Conservation (phyloP, 1,140 invertebrate species). For the Euglossa dilemma region DNA sequence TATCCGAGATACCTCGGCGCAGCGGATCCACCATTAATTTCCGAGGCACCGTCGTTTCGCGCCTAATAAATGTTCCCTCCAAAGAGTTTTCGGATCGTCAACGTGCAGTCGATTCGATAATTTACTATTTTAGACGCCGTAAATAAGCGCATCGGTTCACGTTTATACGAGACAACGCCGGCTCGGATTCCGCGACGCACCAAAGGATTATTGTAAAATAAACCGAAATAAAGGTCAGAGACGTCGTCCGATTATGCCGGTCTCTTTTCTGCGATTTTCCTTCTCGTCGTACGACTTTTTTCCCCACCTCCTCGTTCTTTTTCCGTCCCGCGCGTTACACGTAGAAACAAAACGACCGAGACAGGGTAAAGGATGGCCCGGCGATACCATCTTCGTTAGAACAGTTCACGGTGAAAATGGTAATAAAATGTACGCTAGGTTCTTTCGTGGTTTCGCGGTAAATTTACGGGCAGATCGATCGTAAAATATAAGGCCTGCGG, state of each 20-base stretch:
- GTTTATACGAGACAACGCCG: constrained; percentile 39
- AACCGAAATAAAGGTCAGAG: constrained; percentile 18
- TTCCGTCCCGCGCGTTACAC: neutral
- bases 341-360: constrained; percentile 6
- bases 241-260: neutral
- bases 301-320: neutral
- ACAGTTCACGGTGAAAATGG: constrained; percentile 6
- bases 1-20: constrained; percentile 54
- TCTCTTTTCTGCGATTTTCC: neutral
- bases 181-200: neutral
- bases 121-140: constrained; percentile 67
- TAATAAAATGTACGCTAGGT: constrained; percentile 49
- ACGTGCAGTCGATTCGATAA: constrained; percentile 68
- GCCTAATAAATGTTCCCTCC: constrained; percentile 64
- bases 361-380: constrained; percentile 21
- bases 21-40: constrained; percentile 67
- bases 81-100: constrained; percentile 56
- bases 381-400: constrained; percentile 33
- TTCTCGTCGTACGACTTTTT: neutral
- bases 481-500: constrained; percentile 50
- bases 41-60: constrained; percentile 65
- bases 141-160: constrained; percentile 54
- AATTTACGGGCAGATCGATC: constrained; percentile 59
- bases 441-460: constrained; percentile 17
- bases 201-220: constrained; percentile 38